phyloP scores from a whole-genome alignment of 2,113 vertebrate species.

The Limanda limanda region DNA sequence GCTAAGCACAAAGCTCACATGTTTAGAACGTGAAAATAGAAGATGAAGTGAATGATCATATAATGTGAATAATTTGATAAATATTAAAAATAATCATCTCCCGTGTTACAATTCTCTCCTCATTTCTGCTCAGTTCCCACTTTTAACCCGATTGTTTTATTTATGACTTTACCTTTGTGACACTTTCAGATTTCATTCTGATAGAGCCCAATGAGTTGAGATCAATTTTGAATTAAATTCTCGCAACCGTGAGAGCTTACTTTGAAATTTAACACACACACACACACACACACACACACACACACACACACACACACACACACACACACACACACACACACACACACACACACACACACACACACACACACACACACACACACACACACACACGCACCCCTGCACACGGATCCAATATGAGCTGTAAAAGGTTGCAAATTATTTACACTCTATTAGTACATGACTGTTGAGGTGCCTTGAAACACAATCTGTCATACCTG shows the following conservation, averaged over 20 bases:
- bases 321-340: conserved; percentile 10
- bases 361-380: conserved; percentile 20
- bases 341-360: conserved; percentile 30
- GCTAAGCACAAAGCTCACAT: no score
- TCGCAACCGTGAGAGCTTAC: conserved; percentile 3
- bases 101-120: background rate
- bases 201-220: conserved; percentile 40
- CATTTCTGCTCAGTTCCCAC: background rate
- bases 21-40: no score
- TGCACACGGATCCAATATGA: conserved; percentile 7
- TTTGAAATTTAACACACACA: conserved; percentile 32
- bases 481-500: conserved; percentile 20
- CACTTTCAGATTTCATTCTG: conserved; percentile 29
- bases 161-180: conserved; percentile 18
- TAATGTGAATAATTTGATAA: background rate
- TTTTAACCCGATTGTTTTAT: conserved; percentile 5
- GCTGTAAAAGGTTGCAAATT: conserved; percentile 25
- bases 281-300: conserved; percentile 7
- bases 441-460: conserved; percentile 35
- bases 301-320: background rate
- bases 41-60: background rate
- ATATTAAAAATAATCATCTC: background rate
- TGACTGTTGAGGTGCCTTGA: background rate
- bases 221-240: conserved; percentile 47
- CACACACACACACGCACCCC: conserved; percentile 10